Evolutionary conservation across 2,113 vertebrate genomes (phyloP), one percentile per base, ranked within the genome.

Genomic region (Peromyscus polionotus): DNA sequence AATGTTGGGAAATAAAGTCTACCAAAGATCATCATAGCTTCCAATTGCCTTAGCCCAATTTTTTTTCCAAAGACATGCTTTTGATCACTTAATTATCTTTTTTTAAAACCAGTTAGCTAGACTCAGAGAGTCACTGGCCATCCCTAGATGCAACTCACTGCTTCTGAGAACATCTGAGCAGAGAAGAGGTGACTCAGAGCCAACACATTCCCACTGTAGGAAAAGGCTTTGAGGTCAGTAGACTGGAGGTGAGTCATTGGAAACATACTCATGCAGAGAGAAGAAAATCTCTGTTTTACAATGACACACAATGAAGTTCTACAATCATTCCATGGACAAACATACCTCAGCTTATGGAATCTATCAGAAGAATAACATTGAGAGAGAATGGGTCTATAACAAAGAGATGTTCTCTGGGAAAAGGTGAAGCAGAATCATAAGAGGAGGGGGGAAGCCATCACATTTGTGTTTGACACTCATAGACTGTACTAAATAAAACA

Each of bases 401-500:
- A 45, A 48, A 73, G 65, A 72, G 57, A 61, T 36, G 42, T 92
- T 88, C 42, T 95, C 80, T 87, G 91, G 77, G 88, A 95, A 88
- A 92, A 96, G 81, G 77, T 95, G 95, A 95, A 86, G 83, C 48
- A 93, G 39, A 9, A 72, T 90, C 95, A 65, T 24, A 54, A 96
- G 95, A 86, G 96, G 98, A 97, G 19, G 68, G 13, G 72, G 13
- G 48, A 76, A 72, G 88, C 95, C 96, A 86, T 97, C 90, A 42
- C 90, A 97, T 97, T 96, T 68, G 68, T 94, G 80, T 97, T 91
- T 96, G 97, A 98, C 98, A 95, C 98, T 98, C 98, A 93, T 81
- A 97, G 98, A 88, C 97, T 93, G 68, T 91, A 45, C 97, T 98
- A 97, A 33, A 97, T 81, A 98, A 98, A 99, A 98, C 98, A 98